These are phyloP conservation scores for Pelvicachromis taeniatus DNA, from an alignment of 2,113 vertebrate genomes.

Conservation along the genomic window DNA sequence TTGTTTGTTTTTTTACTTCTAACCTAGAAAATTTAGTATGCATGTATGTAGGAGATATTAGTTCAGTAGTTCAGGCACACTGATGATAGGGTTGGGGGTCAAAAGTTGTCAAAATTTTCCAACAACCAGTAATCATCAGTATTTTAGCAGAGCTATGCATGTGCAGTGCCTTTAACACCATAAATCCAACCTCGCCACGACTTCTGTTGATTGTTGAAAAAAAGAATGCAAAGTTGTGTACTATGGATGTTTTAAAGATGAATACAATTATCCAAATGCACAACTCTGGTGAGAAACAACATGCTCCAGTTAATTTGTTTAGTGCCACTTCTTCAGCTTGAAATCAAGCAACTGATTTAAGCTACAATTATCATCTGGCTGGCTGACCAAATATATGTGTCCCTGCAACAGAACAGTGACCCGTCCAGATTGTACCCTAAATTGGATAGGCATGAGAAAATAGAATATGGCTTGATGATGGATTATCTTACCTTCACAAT, in stretches of 20 bases:
- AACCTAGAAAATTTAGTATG: background rate
- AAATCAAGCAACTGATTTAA: background rate
- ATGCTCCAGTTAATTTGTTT: background rate
- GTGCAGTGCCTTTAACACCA: background rate
- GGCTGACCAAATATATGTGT: background rate
- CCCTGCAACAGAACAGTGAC: background rate
- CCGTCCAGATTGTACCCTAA: background rate
- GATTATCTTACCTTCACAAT: conserved; percentile 8
- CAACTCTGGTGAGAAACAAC: background rate
- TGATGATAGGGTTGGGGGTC: background rate
- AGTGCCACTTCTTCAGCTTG: background rate
- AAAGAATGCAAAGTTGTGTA: background rate
- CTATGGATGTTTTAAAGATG: background rate
- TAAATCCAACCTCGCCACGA: background rate
- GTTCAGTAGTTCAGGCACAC: background rate
- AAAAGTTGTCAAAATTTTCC: background rate
- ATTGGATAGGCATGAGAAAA: background rate
- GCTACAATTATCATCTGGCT: background rate
- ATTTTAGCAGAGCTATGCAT: background rate
- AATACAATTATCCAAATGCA: background rate
- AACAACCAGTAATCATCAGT: background rate
- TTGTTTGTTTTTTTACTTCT: no score
- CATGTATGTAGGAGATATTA: background rate
- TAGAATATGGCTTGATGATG: background rate
- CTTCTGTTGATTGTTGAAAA: background rate